These are phyloP conservation scores for Machimus rusticus DNA, from an alignment of 2,888 invertebrate species.

Conservation along the genomic window DNA sequence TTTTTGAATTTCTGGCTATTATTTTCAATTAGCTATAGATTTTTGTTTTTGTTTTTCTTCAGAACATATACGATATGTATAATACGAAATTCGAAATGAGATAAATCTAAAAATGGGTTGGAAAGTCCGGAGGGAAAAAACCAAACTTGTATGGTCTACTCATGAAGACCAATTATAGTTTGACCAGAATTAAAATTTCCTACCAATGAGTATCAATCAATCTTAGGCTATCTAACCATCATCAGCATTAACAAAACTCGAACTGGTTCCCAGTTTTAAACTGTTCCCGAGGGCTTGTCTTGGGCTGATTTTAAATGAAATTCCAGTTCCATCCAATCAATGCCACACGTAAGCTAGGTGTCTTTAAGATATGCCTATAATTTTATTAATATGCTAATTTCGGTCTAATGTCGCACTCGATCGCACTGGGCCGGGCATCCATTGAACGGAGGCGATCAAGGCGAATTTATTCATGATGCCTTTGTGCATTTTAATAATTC, in stretches of 20 bases:
- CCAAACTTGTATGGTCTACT: not conserved
- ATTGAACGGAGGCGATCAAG: not conserved
- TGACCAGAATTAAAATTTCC: not conserved
- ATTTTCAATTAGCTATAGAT: too few species aligned
- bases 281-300: not conserved
- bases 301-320: conserved; percentile 1
- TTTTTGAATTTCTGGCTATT: too few species aligned
- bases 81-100: too few species aligned
- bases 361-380: conserved; percentile 1
- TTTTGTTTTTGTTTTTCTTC: too few species aligned
- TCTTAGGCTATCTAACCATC: not conserved
- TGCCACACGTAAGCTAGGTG: conserved; percentile 1
- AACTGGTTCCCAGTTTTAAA: not conserved
- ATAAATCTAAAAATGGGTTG: not conserved
- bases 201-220: conserved; percentile 12
- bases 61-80: too few species aligned
- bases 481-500: conserved; percentile 41
- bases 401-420: not conserved
- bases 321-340: not conserved
- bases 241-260: not conserved
- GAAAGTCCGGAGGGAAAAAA: not conserved
- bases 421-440: not conserved
- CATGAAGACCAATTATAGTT: not conserved
- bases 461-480: conserved; percentile 38
- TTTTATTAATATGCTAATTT: conserved; percentile 26